Conservation (phyloP, 2,797 vertebrate genomes). For the Chlorospingus flavigularis region DNA sequence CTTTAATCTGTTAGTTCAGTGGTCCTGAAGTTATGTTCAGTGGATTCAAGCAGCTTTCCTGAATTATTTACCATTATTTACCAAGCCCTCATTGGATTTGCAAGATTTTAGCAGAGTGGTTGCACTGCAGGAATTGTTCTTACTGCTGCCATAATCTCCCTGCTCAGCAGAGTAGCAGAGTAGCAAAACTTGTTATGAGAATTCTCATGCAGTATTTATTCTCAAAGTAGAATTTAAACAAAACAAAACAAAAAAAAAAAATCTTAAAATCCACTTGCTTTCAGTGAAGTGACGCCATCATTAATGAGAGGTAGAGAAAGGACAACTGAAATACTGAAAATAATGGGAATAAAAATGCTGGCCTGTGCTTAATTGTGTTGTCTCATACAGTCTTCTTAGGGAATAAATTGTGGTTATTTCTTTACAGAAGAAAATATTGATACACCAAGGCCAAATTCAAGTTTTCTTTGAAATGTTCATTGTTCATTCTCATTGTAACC, state of each 20-base stretch:
- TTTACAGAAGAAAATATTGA: background rate
- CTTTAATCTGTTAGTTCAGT: background rate
- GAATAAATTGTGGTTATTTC: background rate
- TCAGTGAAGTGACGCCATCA: background rate
- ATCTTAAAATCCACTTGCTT: background rate
- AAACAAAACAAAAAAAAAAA: no score
- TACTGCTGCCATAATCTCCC: background rate
- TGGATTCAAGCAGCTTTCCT: background rate
- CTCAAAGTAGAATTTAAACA: background rate
- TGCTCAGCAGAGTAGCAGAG: background rate
- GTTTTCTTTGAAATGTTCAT: background rate
- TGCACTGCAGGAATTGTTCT: background rate
- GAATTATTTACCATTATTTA: background rate
- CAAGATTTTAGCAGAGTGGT: background rate
- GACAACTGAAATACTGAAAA: background rate
- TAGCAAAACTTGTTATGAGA: background rate
- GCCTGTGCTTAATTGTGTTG: background rate
- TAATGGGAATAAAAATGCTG: background rate
- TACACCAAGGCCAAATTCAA: background rate
- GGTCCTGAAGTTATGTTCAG: background rate
- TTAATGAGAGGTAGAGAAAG: background rate
- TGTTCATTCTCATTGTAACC: background rate
- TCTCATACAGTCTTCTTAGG: background rate
- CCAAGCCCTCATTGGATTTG: background rate
- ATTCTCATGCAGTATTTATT: background rate